These are phyloP conservation scores for Alentia gelatinosa DNA, from an alignment of 2,888 invertebrate species.

Conservation along the genomic window DNA sequence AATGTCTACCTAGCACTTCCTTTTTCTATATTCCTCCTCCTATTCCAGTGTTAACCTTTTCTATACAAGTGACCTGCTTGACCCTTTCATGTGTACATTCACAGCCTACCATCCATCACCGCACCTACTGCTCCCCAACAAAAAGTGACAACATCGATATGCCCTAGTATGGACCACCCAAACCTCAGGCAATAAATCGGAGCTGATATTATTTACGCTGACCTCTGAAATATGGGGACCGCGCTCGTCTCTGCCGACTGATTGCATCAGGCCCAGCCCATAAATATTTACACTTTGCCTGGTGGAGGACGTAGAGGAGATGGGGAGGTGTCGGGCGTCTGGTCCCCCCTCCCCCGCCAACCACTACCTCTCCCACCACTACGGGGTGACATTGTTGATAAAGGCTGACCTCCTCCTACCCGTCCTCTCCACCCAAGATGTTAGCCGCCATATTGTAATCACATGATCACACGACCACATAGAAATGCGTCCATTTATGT, in stretches of 20 bases:
- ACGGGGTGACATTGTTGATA: too few species aligned
- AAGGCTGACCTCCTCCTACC: too few species aligned
- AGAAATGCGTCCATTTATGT: too few species aligned
- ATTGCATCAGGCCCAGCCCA: background rate
- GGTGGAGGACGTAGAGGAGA: background rate
- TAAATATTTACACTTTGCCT: background rate
- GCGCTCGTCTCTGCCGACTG: background rate
- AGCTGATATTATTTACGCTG: background rate
- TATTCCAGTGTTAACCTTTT: background rate
- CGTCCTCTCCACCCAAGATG: too few species aligned
- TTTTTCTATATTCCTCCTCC: background rate
- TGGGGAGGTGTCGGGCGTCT: background rate
- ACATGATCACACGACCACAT: too few species aligned
- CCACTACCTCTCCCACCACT: too few species aligned
- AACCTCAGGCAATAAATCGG: background rate
- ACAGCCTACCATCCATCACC: background rate
- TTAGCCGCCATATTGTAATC: too few species aligned
- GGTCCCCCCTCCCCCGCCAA: too few species aligned
- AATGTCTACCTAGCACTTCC: too few species aligned
- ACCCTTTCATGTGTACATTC: too few species aligned
- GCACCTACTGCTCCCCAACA: background rate
- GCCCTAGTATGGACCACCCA: background rate
- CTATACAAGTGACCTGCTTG: background rate
- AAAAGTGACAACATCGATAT: slow-evolving; percentile 1
- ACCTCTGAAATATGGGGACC: background rate